phyloP scores from a whole-genome alignment of 2,797 vertebrate species.

The Chrysocyon brachyurus region DNA sequence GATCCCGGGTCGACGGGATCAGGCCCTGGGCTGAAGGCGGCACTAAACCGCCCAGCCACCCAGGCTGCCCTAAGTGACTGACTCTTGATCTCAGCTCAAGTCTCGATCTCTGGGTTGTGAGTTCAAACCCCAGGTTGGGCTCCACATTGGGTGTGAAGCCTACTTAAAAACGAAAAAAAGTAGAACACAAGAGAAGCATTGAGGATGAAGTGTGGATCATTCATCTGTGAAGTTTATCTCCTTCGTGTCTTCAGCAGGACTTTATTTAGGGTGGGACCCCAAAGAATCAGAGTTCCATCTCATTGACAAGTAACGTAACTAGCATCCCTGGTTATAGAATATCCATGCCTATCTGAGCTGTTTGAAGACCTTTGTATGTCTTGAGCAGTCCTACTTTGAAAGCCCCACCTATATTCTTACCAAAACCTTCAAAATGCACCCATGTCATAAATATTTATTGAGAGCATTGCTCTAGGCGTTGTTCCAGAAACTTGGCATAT shows the following conservation, averaged over 20 bases:
- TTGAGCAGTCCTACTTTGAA: background rate
- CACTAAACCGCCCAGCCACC: too few species aligned
- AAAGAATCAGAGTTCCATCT: background rate
- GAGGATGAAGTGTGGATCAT: background rate
- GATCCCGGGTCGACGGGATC: too few species aligned
- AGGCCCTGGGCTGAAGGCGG: too few species aligned
- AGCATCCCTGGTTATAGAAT: background rate
- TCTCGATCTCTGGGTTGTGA: background rate
- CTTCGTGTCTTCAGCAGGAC: background rate
- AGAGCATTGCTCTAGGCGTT: background rate
- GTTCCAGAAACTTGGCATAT: background rate
- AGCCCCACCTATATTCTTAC: background rate
- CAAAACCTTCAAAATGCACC: background rate
- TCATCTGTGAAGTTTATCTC: background rate
- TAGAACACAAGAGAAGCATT: background rate
- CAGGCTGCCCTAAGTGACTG: background rate
- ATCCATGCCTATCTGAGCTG: background rate
- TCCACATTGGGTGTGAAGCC: background rate
- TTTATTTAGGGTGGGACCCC: background rate
- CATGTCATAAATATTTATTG: background rate
- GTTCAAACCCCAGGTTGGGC: background rate
- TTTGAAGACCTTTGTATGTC: background rate
- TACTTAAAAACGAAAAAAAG: background rate
- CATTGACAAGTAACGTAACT: too few species aligned
- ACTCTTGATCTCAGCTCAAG: background rate